Base-by-base conservation (phyloP, 2,797 vertebrate species). In the Hyperoplus immaculatus region DNA sequence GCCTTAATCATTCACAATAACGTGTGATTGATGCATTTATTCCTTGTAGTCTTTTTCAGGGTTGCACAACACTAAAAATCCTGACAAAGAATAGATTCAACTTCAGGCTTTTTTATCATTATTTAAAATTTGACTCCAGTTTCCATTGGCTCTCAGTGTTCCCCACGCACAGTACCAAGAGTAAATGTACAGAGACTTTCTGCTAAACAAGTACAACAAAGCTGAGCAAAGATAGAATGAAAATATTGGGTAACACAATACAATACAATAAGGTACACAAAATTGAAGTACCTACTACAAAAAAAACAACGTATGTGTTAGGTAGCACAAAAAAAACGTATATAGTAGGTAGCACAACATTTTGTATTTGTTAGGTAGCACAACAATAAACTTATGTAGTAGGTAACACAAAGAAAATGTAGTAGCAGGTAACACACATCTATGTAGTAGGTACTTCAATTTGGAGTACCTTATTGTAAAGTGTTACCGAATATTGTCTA, bases 1-100 rank as follows among this genome's bases (percentile, higher is more conserved):
- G 46, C 21, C 45, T 51, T 64, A 0, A 70, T 63, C 63, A 51
- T 73, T 73, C 21, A 38, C 58, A 79, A 39, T 59, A 63, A 56
- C 0, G 4, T 63, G 9, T 46, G 49, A 69, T 55, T 68, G 46
- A 58, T 69, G 49, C 39, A 21, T 64, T 70, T 62, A 51, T 57
- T 41, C 36, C 2, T 39, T 45, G 36, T 46, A 45, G 61, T 46
- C 6, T 43, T 68, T 63, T 41, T 57, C 39, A 69, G 47, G 43
- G 38, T 41, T 75, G 63, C 54, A 72, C n/a, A 6, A 75, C 11
- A 47, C 43, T 46, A 42, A 38, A 80, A 46, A 64, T 29, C 45
- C 47, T 11, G 18, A 21, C 15, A 11, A 43, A 62, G 18, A 36
- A 54, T 69, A 41, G 43, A 36, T 49, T 56, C 67, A 41, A 39